Evolutionary conservation across 2,797 vertebrate genomes (phyloP).

Genomic region (Poecile montanus): DNA sequence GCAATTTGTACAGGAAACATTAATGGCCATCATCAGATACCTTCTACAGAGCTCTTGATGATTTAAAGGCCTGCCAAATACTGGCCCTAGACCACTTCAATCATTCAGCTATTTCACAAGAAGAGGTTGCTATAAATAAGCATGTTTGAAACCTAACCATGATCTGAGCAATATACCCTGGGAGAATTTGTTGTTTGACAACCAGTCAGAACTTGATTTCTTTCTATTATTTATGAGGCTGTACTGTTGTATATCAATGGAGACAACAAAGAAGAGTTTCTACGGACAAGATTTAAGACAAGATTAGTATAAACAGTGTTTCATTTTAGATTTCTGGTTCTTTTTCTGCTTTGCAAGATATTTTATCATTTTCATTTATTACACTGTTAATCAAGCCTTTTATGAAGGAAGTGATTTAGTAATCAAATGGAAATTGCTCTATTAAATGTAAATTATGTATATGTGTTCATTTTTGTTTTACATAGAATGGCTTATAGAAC

Average conservation of each 20-base stretch:
- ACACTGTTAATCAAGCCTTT: background rate
- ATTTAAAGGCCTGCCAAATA: conserved; percentile 29
- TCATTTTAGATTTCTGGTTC: background rate
- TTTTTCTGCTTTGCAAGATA: background rate
- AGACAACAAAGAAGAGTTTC: background rate
- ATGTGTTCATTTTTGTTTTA: background rate
- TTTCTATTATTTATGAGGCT: conserved; percentile 13
- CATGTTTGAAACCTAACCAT: background rate
- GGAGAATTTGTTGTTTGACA: background rate
- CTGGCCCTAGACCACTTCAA: background rate
- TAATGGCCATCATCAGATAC: conserved; percentile 16
- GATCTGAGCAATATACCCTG: background rate
- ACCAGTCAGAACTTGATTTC: background rate
- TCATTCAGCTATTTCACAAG: conserved; percentile 14
- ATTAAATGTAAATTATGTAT: background rate
- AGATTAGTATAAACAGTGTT: background rate
- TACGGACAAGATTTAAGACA: background rate
- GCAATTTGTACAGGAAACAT: conserved; percentile 40
- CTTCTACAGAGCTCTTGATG: background rate
- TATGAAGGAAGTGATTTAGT: background rate
- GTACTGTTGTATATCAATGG: background rate
- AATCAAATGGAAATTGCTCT: background rate
- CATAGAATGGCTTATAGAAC: background rate
- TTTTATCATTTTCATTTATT: background rate
- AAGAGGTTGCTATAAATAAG: conserved; percentile 15